phyloP scores from a whole-genome alignment of 2,888 invertebrate species.

The Coremacera marginata region DNA sequence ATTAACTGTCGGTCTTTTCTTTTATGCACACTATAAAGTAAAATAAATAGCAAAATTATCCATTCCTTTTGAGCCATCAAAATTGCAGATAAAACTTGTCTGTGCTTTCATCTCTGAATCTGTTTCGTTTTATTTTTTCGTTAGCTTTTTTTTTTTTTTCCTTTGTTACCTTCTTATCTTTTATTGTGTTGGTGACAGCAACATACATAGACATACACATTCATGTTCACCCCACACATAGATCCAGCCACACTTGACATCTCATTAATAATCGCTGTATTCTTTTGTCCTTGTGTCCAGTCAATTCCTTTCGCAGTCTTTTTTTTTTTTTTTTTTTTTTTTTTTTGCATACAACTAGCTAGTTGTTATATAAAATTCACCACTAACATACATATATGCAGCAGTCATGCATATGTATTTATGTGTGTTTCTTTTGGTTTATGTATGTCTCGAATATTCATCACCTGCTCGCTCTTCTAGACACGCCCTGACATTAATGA shows the following conservation, averaged over 20 bases:
- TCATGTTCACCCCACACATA: neutral
- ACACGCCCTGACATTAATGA: slow-evolving; percentile 3
- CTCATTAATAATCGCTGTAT: slow-evolving; percentile 51
- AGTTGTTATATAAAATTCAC: neutral
- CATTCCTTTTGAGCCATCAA: no score
- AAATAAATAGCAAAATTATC: no score
- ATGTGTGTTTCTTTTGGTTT: neutral
- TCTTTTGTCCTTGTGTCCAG: slow-evolving; percentile 39
- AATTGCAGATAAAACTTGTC: no score
- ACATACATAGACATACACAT: neutral
- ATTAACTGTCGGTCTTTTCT: neutral
- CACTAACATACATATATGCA: neutral
- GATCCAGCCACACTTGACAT: slow-evolving; percentile 43
- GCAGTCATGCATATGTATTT: neutral
- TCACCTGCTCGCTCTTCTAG: neutral
- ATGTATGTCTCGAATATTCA: neutral
- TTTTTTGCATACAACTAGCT: neutral
- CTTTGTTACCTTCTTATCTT: neutral
- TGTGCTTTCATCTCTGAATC: neutral
- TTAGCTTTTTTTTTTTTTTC: neutral
- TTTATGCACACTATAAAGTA: neutral
- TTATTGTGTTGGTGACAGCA: neutral
- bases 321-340: neutral
- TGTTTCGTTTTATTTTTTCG: neutral
- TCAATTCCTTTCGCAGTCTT: neutral